Evolutionary conservation across 2,113 vertebrate species (phyloP), one percentile per base, ranked within the genome.

Genomic region (Cercopithecus mona): DNA sequence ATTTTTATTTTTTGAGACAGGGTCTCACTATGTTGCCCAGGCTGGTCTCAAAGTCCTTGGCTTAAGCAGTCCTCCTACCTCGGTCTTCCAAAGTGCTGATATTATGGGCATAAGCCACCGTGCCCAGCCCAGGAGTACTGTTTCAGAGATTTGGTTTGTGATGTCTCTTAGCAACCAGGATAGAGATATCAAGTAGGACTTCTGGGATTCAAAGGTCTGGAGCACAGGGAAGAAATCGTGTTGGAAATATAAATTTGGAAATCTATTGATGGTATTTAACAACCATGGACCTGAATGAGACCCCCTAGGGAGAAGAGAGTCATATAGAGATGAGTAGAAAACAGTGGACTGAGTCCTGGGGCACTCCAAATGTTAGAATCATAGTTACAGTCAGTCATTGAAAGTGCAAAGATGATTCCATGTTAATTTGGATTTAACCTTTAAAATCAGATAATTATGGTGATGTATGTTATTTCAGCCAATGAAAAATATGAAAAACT

Each of bases 391-490:
- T 61, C 81, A 90, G 76, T 66, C 85, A 50, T 91, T 93, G 82
- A 96, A 94, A 75, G 12, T 57, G 59, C 55, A 89, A 89, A 76
- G 94, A 85, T 61, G 45, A 59, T 81, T 50, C 9, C 30, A 48
- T 52, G 35, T 40, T 57, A 76, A 96, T 94, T 93, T 50, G 30
- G 45, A 59, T 45, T 91, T 92, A 80, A 79, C 23, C 50, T 89
- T 94, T 96, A 87, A 91, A 87, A 84, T 52, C 32, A 94, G 23
- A 40, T 91, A 52, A 79, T 94, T 91, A 64, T 84, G n/a, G 6
- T 59, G 80, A 73, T 81, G 5, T 13, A 86, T 86, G 43, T n/a
- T 84, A 45, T 81, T 84, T 88, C 43, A 91, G 38, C 52, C 70
- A 78, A 30, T 81, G 76, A 73, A 87, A 91, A 84, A 76, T 78